Conservation (phyloP, 2,888 invertebrate species). For the Pimpla rufipes region DNA sequence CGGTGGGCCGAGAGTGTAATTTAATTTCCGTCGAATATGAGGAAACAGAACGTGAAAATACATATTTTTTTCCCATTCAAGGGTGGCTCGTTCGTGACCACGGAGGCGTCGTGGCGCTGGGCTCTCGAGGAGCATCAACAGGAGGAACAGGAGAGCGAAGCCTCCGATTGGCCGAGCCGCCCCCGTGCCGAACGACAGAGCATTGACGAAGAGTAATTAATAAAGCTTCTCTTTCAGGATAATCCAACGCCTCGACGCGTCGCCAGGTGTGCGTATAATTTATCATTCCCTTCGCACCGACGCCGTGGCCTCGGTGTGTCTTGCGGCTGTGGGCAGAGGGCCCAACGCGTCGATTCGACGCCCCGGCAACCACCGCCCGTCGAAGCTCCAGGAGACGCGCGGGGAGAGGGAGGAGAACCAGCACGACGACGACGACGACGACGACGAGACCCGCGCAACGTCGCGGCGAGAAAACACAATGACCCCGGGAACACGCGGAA, state of each 20-base stretch:
- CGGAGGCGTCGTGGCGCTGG: not conserved
- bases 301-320: slow-evolving; percentile 38
- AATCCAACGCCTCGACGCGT: slow-evolving; percentile 72
- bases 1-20: not conserved
- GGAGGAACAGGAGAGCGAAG: not conserved
- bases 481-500: slow-evolving; percentile 1
- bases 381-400: slow-evolving; percentile 9
- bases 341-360: slow-evolving; percentile 35
- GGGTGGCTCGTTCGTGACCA: not conserved
- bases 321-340: not conserved
- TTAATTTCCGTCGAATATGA: not conserved
- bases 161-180: not conserved
- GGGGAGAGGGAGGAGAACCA: not conserved
- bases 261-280: slow-evolving; percentile 78
- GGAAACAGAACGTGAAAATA: not conserved
- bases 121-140: slow-evolving; percentile 23
- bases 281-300: slow-evolving; percentile 69
- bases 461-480: slow-evolving; percentile 2
- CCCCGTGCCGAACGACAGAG: slow-evolving; percentile 27
- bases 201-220: slow-evolving; percentile 74
- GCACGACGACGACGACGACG: not conserved
- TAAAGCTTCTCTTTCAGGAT: slow-evolving; percentile 67
- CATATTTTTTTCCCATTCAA: not conserved
- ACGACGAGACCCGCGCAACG: not conserved
- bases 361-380: not conserved